Evolutionary conservation across 2,888 invertebrate genomes (phyloP), one percentile per base, ranked within the genome.

Genomic region (Schizotus pectinicornis): DNA sequence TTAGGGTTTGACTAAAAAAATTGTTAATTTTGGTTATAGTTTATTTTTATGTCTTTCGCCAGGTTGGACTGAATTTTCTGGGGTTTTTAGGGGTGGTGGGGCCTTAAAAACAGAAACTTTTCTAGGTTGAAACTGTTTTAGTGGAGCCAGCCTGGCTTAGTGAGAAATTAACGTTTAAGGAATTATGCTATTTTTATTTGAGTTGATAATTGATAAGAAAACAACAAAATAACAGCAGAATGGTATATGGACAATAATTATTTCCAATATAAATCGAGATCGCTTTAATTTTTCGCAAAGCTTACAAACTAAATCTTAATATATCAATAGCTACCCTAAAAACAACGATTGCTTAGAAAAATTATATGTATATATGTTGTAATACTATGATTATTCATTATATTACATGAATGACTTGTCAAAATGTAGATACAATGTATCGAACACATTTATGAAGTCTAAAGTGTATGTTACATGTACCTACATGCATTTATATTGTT

Each of bases 321-420:
- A 75, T 78, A 76, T 74, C 76, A 79, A 78, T 79, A 77, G 77
- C 79, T 80, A 80, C 63, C 75, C 79, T 79, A 79, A 79, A 76
- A 79, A 78, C 78, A 79, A 78, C 77, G 78, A 79, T 79, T 79
- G 79, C 78, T 79, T 79, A 79, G 79, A 79, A 79, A 79, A 79
- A 79, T 78, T 79, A 79, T 79, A 78, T 78, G 77, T 78, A 78
- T 78, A 77, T 76, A 71, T 69, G 56, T 41, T 76, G 74, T 78
- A 77, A 77, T 78, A 77, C 78, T 79, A 79, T 77, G 73, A 75
- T 76, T 75, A 77, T 76, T 76, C 72, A 74, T 74, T 73, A 73
- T 74, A 68, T 75, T 76, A 75, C 77, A 79, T 76, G 74, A 79
- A 78, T 78, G 76, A 77, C 72, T 77, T 76, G 64, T 70, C 69